Base-by-base conservation (phyloP, 2,113 vertebrate species). In the Gallinago media region DNA sequence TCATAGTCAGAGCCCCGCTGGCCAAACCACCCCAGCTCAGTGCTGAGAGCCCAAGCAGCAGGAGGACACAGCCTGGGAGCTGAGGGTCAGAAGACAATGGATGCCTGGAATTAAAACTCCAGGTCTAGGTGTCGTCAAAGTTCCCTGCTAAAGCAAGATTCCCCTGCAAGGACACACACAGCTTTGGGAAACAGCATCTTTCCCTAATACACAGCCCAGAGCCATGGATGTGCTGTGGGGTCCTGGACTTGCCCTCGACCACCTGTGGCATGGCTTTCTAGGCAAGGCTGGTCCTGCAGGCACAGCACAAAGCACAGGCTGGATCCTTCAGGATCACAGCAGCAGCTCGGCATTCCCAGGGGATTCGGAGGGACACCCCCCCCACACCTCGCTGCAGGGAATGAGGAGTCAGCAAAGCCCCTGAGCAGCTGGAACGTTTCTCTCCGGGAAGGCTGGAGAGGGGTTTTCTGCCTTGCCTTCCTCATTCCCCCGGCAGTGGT, bases 1-100 rank as follows among this genome's bases (percentile, higher is more conserved):
- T 49, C 50, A 5, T 6, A 38, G 58, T 12, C 78, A 90, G 83
- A 75, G 47, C 38, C 0, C 0, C 0, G 0, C 16, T 4, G 4
- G 86, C 83, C 83, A 84, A 77, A 71, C 25, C 23, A 3, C 66
- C 63, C 52, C 66, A 81, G 65, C 31, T 68, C 47, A 3, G 47
- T 21, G 31, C 68, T 3, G 5, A 63, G 34, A 75, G 76, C 85
- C 49, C 34, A 81, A 54, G 68, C 58, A 81, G 56, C 65, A 80
- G 76, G 9, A 3, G 85, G 50, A 59, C 61, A n/a, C 16, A 31
- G 67, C 32, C 34, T 23, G 1, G 3, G 56, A 21, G 31, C 44
- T 5, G 6, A 67, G 56, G 42, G 17, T 40, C 85, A n/a, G 65
- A 40, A 40, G n/a, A 29, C 1, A 3, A 38, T 2, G 20, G 40